Conservation (phyloP, 2,888 invertebrate genomes). For the Rhorus exstirpatorius region DNA sequence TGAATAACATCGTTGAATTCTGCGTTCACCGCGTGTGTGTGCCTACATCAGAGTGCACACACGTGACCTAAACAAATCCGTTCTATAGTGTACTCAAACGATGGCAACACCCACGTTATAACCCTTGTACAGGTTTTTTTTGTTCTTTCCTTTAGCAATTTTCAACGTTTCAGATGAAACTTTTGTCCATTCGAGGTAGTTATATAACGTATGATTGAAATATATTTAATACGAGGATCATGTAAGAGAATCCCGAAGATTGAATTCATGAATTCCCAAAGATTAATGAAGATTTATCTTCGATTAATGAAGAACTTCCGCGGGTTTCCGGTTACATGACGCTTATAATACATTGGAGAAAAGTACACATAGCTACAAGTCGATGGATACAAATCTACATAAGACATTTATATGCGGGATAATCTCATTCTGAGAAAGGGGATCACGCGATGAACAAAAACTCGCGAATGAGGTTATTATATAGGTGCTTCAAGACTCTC, state of each 20-base stretch:
- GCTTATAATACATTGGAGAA: conserved; percentile 45
- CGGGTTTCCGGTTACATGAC: conserved; percentile 79
- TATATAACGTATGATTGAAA: neutral
- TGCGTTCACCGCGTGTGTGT: neutral
- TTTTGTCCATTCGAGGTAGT: neutral
- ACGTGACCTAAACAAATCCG: conserved; percentile 58
- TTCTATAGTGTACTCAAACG: conserved; percentile 23
- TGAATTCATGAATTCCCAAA: neutral
- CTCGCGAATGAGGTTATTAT: conserved; percentile 15
- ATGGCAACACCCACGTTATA: conserved; percentile 31
- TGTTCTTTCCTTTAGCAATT: neutral
- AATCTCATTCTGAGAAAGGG: conserved; percentile 48
- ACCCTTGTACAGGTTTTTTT: conserved; percentile 3
- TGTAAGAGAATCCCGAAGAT: neutral
- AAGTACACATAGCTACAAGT: conserved; percentile 27
- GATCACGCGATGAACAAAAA: conserved; percentile 53
- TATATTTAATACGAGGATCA: neutral
- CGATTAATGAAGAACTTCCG: conserved; percentile 75
- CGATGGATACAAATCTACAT: conserved; percentile 18
- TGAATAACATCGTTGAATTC: conserved; percentile 10
- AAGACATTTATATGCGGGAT: conserved; percentile 31
- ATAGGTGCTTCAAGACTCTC: conserved; percentile 33
- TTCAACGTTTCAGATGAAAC: neutral
- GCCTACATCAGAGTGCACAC: conserved; percentile 1
- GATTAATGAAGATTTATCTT: conserved; percentile 5